Evolutionary conservation across 2,797 vertebrate species (phyloP).

Genomic region (Microctenopoma lineatum): DNA sequence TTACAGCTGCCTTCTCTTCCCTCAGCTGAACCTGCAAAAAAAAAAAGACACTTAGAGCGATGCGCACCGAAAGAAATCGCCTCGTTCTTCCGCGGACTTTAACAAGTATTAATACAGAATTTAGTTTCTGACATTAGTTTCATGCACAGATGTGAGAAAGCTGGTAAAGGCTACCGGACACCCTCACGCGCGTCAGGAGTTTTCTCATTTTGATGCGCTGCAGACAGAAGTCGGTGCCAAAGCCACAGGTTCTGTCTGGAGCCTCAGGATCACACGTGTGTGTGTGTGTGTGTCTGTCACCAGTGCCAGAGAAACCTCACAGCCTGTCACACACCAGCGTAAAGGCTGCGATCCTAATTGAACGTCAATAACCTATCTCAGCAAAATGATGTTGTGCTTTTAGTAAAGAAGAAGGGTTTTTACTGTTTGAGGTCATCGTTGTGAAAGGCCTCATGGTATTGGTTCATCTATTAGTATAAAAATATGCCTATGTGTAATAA

Average conservation of each 20-base stretch:
- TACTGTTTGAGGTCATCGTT: too few relatives aligned
- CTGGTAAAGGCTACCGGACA: conserved; percentile 37
- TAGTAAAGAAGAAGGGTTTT: background rate
- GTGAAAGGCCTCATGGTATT: too few relatives aligned
- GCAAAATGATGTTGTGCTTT: background rate
- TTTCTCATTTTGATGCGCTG: conserved; percentile 52
- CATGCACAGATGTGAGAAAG: conserved; percentile 28
- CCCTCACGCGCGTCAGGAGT: conserved; percentile 48
- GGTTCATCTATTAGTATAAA: too few relatives aligned
- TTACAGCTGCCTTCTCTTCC: conserved; percentile 12
- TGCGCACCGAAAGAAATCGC: too few relatives aligned
- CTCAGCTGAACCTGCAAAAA: conserved; percentile 17
- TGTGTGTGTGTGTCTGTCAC: conserved; percentile 34
- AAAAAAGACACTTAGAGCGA: background rate
- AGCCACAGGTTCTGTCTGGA: conserved; percentile 60
- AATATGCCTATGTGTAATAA: too few relatives aligned
- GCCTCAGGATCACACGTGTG: conserved; percentile 43
- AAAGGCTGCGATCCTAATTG: background rate
- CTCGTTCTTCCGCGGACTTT: conserved; percentile 22
- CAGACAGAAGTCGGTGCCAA: conserved; percentile 55
- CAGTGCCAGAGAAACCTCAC: conserved; percentile 14
- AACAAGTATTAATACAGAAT: conserved; percentile 40
- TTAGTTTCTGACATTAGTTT: conserved; percentile 27
- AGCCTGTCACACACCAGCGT: conserved; percentile 14
- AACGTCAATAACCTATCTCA: background rate